Conservation (phyloP, 2,888 invertebrate species). For the Temnothorax unifasciatus region DNA sequence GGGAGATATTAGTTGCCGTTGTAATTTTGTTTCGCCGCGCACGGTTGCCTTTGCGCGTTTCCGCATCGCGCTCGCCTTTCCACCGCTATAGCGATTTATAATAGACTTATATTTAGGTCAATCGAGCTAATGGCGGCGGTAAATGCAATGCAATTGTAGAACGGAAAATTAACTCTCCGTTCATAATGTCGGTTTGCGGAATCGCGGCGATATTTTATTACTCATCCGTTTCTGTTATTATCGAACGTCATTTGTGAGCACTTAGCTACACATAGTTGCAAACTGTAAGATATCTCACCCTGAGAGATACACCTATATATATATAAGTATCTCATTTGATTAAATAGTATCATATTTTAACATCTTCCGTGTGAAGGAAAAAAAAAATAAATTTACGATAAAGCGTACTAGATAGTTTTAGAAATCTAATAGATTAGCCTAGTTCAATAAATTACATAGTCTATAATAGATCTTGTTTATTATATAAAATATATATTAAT, state of each 20-base stretch:
- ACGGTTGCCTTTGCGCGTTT: constrained; percentile 33
- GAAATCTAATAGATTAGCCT: neutral
- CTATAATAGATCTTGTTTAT: neutral
- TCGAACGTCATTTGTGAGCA: neutral
- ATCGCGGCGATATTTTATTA: constrained; percentile 10
- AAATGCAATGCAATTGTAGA: constrained; percentile 39
- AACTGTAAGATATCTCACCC: neutral
- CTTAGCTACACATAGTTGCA: neutral
- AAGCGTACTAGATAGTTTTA: neutral
- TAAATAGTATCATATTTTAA: neutral
- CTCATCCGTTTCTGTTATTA: neutral
- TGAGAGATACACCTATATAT: no score
- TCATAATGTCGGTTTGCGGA: neutral
- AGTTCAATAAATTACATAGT: neutral
- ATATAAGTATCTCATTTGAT: neutral
- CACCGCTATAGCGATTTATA: constrained; percentile 38
- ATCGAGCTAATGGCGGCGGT: constrained; percentile 32
- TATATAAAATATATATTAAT: no score
- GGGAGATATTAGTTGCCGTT: constrained; percentile 49
- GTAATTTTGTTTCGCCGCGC: constrained; percentile 50
- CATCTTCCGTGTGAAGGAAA: neutral
- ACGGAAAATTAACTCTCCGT: constrained; percentile 29
- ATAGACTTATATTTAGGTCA: constrained; percentile 51
- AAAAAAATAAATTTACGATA: neutral
- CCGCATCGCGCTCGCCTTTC: constrained; percentile 31